These are phyloP conservation scores for Mohoua ochrocephala DNA, from an alignment of 2,113 vertebrate species.

Conservation along the genomic window DNA sequence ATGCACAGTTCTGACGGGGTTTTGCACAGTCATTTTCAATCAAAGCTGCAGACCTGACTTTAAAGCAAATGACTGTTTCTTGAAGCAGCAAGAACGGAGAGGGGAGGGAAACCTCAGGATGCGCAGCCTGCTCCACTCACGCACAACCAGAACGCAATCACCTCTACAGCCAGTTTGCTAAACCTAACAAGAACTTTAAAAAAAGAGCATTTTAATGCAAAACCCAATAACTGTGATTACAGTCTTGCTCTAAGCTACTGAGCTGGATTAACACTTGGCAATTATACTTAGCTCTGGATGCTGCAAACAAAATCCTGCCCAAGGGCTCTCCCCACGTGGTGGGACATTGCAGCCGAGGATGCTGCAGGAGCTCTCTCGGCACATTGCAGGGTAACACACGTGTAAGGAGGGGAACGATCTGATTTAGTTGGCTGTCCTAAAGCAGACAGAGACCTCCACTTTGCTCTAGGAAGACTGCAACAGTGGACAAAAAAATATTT, in stretches of 20 bases:
- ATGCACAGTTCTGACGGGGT: background rate
- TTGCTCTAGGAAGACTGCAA: conserved; percentile 73
- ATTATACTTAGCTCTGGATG: background rate
- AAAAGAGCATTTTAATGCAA: background rate
- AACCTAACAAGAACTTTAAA: background rate
- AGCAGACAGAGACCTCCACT: conserved; percentile 76
- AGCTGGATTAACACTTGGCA: background rate
- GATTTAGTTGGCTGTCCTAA: conserved; percentile 57
- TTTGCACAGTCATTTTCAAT: conserved; percentile 42
- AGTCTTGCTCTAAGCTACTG: background rate
- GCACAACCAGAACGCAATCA: background rate
- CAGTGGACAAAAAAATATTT: conserved; percentile 52
- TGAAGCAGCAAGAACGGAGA: background rate
- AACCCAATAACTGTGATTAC: background rate
- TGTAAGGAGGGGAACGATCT: conserved; percentile 78
- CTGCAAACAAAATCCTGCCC: background rate
- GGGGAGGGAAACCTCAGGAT: background rate
- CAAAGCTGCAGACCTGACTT: conserved; percentile 12
- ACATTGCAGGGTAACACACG: fast-evolving
- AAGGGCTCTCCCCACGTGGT: background rate
- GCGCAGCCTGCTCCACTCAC: background rate
- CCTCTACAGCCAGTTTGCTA: background rate
- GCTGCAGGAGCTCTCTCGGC: background rate
- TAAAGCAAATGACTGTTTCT: background rate
- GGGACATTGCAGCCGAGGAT: background rate